phyloP scores from a whole-genome alignment of 2,888 invertebrate genomes.

The Melieria picta region DNA sequence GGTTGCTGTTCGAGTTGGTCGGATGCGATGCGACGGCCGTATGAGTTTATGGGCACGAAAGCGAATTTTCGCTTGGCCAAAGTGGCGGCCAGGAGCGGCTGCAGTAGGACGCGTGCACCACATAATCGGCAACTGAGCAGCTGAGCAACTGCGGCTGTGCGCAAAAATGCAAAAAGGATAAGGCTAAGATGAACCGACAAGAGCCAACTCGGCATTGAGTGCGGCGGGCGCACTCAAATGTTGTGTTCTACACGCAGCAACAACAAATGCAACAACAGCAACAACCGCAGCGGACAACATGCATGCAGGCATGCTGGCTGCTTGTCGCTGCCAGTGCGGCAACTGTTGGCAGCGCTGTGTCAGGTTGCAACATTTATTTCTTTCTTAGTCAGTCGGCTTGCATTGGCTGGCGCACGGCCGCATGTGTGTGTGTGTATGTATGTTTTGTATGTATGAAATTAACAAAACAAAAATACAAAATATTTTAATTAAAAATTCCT shows the following conservation, averaged over 20 bases:
- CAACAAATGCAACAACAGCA: slow-evolving; percentile 42
- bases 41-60: slow-evolving; percentile 55
- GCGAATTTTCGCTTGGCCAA: slow-evolving; percentile 47
- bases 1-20: neutral
- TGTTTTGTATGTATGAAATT: slow-evolving; percentile 43
- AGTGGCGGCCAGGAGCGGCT: too few species aligned
- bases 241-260: slow-evolving; percentile 51
- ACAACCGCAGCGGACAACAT: slow-evolving; percentile 34
- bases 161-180: neutral
- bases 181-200: neutral
- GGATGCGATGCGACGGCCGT: slow-evolving; percentile 3
- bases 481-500: slow-evolving; percentile 68
- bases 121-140: too few species aligned
- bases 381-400: neutral
- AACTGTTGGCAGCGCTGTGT: slow-evolving; percentile 5
- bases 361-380: too few species aligned
- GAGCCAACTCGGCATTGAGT: slow-evolving; percentile 35
- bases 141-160: neutral
- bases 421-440: neutral
- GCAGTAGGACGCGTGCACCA: too few species aligned
- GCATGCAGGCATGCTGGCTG: slow-evolving; percentile 41
- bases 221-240: slow-evolving; percentile 19
- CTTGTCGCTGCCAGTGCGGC: slow-evolving; percentile 20
- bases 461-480: slow-evolving; percentile 63
- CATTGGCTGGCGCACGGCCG: neutral